These are phyloP conservation scores for Spea multiplicata DNA, from an alignment of 2,113 vertebrate genomes.

Conservation along the genomic window DNA sequence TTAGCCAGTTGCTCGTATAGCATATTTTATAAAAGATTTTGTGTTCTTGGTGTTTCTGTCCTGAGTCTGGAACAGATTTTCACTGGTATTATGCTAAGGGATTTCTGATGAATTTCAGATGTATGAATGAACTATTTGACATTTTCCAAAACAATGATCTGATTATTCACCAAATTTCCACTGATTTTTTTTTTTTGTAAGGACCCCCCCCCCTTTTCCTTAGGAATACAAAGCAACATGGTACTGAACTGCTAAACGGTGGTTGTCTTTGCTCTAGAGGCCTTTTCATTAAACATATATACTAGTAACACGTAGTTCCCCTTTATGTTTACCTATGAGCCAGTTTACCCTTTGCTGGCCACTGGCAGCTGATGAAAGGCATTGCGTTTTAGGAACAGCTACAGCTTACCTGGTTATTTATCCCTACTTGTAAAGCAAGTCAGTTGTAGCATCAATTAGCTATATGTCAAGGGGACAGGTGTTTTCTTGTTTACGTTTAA, in stretches of 20 bases:
- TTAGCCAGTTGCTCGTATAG: constrained; percentile 14
- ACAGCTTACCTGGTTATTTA: too few species aligned
- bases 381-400: too few species aligned
- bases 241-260: background rate
- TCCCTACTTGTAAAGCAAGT: too few species aligned
- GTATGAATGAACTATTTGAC: constrained; percentile 10
- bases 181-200: background rate
- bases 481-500: too few species aligned
- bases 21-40: constrained; percentile 17
- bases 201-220: background rate
- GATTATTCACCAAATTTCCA: background rate
- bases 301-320: too few species aligned
- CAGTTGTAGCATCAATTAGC: too few species aligned
- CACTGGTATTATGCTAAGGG: background rate
- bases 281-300: too few species aligned
- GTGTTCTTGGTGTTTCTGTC: background rate
- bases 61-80: background rate
- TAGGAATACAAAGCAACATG: background rate
- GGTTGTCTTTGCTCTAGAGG: too few species aligned
- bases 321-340: too few species aligned
- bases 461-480: too few species aligned
- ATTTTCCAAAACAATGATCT: background rate
- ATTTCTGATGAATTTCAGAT: background rate
- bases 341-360: too few species aligned
- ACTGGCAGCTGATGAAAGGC: too few species aligned